Base-by-base conservation (phyloP, 2,888 invertebrate genomes). In the Podotricha telesiphe region DNA sequence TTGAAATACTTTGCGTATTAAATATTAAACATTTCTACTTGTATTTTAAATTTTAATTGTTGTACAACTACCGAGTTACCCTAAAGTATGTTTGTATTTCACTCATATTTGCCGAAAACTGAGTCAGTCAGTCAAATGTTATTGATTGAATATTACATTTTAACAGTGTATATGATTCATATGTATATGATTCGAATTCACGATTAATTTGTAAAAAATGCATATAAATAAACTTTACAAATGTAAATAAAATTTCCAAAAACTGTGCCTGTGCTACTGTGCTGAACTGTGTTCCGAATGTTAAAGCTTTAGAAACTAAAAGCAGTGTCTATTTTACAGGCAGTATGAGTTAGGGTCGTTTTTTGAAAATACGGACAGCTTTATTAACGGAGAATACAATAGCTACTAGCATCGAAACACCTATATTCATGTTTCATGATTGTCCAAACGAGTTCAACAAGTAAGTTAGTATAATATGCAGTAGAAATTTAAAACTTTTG, bases 251-350 rank as follows among this genome's bases (percentile, higher is more conserved):
- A 59, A 22, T 45, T 28, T 28, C 6, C n/a, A 42, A 59, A 59
- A 42, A 28, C 45, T 59, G n/a, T n/a, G n/a, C n/a, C n/a, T n/a
- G n/a, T n/a, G n/a, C n/a, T n/a, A n/a, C n/a, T n/a, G n/a, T n/a
- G n/a, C n/a, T n/a, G n/a, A n/a, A n/a, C n/a, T n/a, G n/a, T n/a
- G n/a, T n/a, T n/a, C n/a, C n/a, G 45, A 45, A 45, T 22, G 59
- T n/a, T 11, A 22, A 45, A 45, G 45, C 45, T 45, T 59, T 59
- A 28, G 59, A 8, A 22, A 17, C 59, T 45, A 45, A 59, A 59
- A 59, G 45, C 59, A 22, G 59, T 50, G 47, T 62, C 50, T 62
- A 62, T 62, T 62, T 48, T 34, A 34, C 62, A 62, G 62, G 62
- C 62, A 48, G 48, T 34, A 62, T 48, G 37, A 62, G 62, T 37